Percentiles rank a stretch among this genome's conserved stretches.
phyloP scores from a whole-genome alignment of 2,113 vertebrate genomes.

The Hipposideros armiger region DNA sequence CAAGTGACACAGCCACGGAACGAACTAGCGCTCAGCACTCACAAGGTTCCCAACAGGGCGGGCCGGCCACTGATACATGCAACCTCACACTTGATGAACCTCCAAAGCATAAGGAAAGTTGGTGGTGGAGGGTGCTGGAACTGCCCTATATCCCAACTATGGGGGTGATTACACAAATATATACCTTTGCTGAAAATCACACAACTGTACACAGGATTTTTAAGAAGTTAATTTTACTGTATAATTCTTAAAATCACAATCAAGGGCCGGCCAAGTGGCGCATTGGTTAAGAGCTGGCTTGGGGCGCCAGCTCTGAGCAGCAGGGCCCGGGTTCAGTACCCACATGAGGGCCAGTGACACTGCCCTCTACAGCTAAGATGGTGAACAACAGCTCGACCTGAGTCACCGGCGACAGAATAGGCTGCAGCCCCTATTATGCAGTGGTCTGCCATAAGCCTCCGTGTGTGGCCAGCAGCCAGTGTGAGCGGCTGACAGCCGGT shows the following conservation, averaged over 20 bases:
- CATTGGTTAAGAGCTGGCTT: no score
- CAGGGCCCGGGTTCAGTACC: no score
- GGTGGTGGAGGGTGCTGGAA: not conserved
- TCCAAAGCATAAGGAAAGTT: not conserved
- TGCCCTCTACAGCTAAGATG: no score
- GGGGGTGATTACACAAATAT: not conserved
- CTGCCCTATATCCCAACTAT: not conserved
- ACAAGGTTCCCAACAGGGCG: not conserved
- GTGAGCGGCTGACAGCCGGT: no score
- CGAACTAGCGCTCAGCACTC: not conserved
- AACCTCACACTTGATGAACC: not conserved
- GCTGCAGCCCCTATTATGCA: no score
- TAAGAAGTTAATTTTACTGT: not conserved
- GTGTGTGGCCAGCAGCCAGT: no score
- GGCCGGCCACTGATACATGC: not conserved
- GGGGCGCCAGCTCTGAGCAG: no score
- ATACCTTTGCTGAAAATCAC: not conserved
- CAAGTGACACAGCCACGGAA: not conserved
- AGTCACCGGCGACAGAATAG: no score
- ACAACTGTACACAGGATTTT: not conserved
- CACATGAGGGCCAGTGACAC: no score
- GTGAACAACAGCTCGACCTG: no score
- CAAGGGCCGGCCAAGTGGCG: no score
- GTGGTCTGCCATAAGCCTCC: no score
- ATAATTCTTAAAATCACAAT: not conserved